These are phyloP conservation scores for Mesoligia furuncula DNA, from an alignment of 2,888 invertebrate species.

Conservation along the genomic window DNA sequence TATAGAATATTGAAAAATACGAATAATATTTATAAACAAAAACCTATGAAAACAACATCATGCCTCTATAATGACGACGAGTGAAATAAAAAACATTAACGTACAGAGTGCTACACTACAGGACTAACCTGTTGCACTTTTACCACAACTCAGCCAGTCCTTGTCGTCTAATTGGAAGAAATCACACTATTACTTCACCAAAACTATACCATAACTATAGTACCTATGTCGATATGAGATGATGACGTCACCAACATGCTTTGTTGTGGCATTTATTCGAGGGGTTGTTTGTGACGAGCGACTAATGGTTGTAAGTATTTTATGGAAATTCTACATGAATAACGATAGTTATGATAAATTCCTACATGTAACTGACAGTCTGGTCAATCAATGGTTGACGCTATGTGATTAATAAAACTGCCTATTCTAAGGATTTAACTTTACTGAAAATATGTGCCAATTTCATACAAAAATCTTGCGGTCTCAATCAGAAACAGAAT, in stretches of 20 bases:
- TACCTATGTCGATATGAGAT: background rate
- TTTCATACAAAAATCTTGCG: background rate
- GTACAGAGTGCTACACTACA: constrained; percentile 66
- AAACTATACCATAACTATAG: constrained; percentile 17
- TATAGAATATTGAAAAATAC: background rate
- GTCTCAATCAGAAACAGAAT: background rate
- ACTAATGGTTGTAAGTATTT: background rate
- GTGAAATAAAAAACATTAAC: constrained; percentile 48
- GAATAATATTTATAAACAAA: constrained; percentile 8
- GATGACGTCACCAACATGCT: constrained; percentile 45
- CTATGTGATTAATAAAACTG: too few relatives aligned
- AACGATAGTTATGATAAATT: background rate
- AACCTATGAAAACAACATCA: constrained; percentile 40
- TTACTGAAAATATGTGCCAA: background rate
- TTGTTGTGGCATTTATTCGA: background rate
- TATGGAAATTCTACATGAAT: background rate
- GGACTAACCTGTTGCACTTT: constrained; percentile 89
- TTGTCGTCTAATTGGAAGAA: constrained; percentile 86
- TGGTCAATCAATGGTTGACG: too few relatives aligned
- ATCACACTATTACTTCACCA: constrained; percentile 65
- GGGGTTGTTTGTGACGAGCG: background rate
- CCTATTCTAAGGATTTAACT: background rate
- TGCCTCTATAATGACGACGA: constrained; percentile 50
- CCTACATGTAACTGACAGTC: background rate
- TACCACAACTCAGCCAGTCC: constrained; percentile 90